A percentile compares a stretch with the other conserved stretches of the same genome.
These are phyloP conservation scores for Apis florea DNA, from an alignment of 1,140 invertebrate genomes.

Conservation along the genomic window DNA sequence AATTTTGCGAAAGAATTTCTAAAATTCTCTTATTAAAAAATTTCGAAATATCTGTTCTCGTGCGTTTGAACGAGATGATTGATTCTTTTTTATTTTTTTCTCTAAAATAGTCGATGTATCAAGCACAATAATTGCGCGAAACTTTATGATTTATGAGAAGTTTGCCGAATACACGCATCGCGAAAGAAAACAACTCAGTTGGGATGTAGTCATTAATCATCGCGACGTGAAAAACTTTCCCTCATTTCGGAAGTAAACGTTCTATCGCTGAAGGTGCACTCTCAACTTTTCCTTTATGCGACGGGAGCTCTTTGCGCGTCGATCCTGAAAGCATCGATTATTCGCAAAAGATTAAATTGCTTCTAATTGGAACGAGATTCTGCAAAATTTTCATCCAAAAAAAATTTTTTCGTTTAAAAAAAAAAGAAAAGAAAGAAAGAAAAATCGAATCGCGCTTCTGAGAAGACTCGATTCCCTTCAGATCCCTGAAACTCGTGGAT, in stretches of 20 bases:
- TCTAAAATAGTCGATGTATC: too few species aligned
- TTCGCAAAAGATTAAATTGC: too few species aligned
- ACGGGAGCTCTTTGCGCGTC: background rate
- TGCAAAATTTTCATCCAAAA: background rate
- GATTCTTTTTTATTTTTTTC: too few species aligned
- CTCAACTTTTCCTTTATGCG: background rate
- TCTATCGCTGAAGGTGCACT: background rate
- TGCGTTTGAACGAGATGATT: too few species aligned
- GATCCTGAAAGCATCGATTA: background rate
- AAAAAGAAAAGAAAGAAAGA: too few species aligned
- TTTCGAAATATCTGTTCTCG: too few species aligned
- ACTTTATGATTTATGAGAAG: constrained; percentile 20
- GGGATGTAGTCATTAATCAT: constrained; percentile 28
- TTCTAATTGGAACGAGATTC: too few species aligned
- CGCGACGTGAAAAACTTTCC: constrained; percentile 12
- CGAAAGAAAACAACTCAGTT: constrained; percentile 9
- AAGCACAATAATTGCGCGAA: background rate
- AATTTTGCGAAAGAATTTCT: too few species aligned
- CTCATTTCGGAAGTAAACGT: background rate
- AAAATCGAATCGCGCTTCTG: background rate
- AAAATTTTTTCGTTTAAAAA: background rate
- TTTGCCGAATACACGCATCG: background rate
- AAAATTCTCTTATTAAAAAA: too few species aligned
- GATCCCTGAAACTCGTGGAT: background rate
- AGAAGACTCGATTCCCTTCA: background rate